Base-by-base conservation (phyloP, 2,888 invertebrate species). In the Chaetoderma sp. region DNA sequence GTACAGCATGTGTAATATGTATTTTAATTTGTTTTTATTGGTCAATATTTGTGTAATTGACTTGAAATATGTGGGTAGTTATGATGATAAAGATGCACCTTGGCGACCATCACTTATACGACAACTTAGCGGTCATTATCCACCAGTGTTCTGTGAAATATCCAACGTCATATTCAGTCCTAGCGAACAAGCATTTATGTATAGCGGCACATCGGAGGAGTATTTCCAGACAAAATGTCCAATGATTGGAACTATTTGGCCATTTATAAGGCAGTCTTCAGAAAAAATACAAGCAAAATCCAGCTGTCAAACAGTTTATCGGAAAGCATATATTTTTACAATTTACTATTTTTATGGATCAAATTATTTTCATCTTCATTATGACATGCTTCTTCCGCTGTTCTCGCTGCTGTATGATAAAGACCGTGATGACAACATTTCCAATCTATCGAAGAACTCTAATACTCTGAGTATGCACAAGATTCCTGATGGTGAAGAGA, bases 341-440 rank as follows among this genome's bases (percentile, higher is more conserved):
- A 68, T 76, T 8, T 78, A 72, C 60, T 77, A 73, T 52, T 72
- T 60, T 57, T 67, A 60, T 44, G 75, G 73, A n/a, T 77, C 75
- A 58, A 78, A 78, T 54, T 78, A 78, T 59, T 77, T 72, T 60
- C 78, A 78, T 59, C 67, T 78, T 6, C 77, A 78, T 60, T 77
- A 73, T 59, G 78, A 78, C 60, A 75, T 70, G 47, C 49, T 75
- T 57, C 44, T 78, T 25, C 77, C 78, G 4, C 55, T 73, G 8
- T 72, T 60, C 52, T 33, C 47, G 13, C 57, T 39, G 23, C 32
- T 74, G n/a, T 72, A 70, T 57, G 50, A 65, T 30, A n/a, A n/a
- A n/a, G n/a, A n/a, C n/a, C n/a, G n/a, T n/a, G n/a, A n/a, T n/a
- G n/a, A n/a, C n/a, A n/a, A n/a, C n/a, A n/a, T n/a, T n/a, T n/a